phyloP scores from a whole-genome alignment of 2,888 invertebrate genomes.

The Trichopria drosophilae region DNA sequence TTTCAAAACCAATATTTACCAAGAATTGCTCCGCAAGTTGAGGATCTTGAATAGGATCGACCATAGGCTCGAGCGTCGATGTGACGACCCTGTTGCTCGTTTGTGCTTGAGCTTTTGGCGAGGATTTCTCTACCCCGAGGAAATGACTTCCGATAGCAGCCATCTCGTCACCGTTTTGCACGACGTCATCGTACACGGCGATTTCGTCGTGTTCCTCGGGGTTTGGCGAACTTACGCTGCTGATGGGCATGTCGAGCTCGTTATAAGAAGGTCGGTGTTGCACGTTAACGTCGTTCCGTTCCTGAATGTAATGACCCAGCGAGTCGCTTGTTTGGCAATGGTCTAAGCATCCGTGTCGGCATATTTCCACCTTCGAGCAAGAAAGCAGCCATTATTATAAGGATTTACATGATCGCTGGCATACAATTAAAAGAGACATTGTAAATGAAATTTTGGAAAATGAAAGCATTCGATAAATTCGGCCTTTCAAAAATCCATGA shows the following conservation, averaged over 20 bases:
- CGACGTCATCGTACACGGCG: conserved; percentile 66
- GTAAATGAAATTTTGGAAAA: too few relatives aligned
- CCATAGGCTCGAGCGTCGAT: conserved; percentile 42
- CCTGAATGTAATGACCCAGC: conserved; percentile 60
- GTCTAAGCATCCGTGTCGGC: conserved; percentile 87
- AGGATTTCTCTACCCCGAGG: conserved; percentile 57
- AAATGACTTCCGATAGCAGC: conserved; percentile 58
- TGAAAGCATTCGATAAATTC: too few relatives aligned
- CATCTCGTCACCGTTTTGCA: conserved; percentile 62
- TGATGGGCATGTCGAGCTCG: conserved; percentile 16
- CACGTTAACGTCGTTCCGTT: conserved; percentile 60
- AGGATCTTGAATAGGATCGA: conserved; percentile 41
- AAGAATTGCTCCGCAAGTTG: conserved; percentile 49
- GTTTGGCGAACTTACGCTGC: conserved; percentile 49
- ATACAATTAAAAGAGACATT: too few relatives aligned
- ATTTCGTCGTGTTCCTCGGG: conserved; percentile 51
- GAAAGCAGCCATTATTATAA: not conserved
- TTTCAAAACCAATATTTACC: conserved; percentile 39
- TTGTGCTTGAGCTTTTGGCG: conserved; percentile 55
- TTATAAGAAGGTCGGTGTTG: conserved; percentile 51
- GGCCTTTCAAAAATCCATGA: too few relatives aligned
- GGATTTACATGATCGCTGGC: not conserved
- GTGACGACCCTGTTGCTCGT: conserved; percentile 46
- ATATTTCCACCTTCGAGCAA: conserved; percentile 85
- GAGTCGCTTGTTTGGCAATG: conserved; percentile 76